These are phyloP conservation scores for Drosophila takahashii DNA, from an alignment of 1,140 invertebrate genomes.

Conservation along the genomic window DNA sequence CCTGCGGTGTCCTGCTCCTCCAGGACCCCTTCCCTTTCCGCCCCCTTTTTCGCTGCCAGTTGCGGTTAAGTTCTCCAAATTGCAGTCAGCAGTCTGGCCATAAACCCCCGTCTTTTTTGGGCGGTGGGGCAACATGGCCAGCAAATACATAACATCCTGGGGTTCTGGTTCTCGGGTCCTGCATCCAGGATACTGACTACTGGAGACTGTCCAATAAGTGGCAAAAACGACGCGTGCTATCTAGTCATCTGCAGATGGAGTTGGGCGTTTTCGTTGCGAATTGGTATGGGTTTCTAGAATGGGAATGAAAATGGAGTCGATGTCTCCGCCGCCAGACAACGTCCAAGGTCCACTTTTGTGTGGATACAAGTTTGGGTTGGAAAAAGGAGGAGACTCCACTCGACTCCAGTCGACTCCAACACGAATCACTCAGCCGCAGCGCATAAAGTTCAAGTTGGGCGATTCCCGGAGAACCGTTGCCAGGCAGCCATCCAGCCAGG, in stretches of 20 bases:
- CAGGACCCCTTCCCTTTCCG: not conserved
- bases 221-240: constrained; percentile 75
- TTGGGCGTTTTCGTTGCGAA: constrained; percentile 7
- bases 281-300: not conserved
- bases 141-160: constrained; percentile 38
- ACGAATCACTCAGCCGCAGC: constrained; percentile 78
- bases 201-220: constrained; percentile 74
- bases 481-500: constrained; percentile 27
- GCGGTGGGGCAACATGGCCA: constrained; percentile 7
- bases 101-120: constrained; percentile 14
- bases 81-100: constrained; percentile 74
- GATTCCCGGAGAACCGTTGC: constrained; percentile 66
- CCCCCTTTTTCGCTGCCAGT: constrained; percentile 30
- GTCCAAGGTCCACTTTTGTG: constrained; percentile 69
- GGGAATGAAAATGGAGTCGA: constrained; percentile 16
- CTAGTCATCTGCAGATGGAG: constrained; percentile 57
- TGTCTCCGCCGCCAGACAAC: constrained; percentile 30
- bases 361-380: constrained; percentile 11
- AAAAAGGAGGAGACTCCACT: not conserved
- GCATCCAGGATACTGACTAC: constrained; percentile 28
- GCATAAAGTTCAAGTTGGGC: constrained; percentile 79
- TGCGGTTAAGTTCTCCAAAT: constrained; percentile 82
- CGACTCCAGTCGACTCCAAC: constrained; percentile 17
- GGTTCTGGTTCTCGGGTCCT: not conserved
- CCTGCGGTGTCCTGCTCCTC: constrained; percentile 59